Evolutionary conservation across 2,888 invertebrate genomes (phyloP), one percentile per base, ranked within the genome.

Genomic region (Sialis fuliginosa): DNA sequence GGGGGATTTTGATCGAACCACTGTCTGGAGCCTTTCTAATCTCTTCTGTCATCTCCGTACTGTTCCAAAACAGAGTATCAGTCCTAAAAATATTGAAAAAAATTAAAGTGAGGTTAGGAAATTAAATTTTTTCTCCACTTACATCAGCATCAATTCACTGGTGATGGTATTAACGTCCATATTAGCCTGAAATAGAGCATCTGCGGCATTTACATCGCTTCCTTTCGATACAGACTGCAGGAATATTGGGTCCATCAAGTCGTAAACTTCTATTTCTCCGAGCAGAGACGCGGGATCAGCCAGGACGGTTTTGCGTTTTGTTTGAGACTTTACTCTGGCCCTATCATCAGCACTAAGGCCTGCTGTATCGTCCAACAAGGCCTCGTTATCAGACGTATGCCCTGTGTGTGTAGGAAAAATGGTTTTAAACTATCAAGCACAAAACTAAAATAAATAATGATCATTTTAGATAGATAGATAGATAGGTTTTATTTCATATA

Each of bases 131-230:
- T 12, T n/a, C 1, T 10, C 4, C 6, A 43, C 40, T 45, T 57
- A 69, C 71, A 68, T 66, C 48, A 71, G 56, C 50, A 68, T 64
- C 32, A 70, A 60, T 6, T 62, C 63, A 6, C 67, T 52, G 2
- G 65, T 66, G 49, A 60, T 61, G 52, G 73, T 69, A 43, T 67
- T 61, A 9, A 75, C 68, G 1, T 72, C 71, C 6, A 77, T 54
- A 40, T 72, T 70, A 10, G 75, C 74, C 54, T 75, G 74, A 57
- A 77, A 72, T 0, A 76, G 66, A 52, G 75, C 62, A 57, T 74
- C 75, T 1, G 76, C 74, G 35, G 75, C 72, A 33, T 74, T 75
- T 46, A 75, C 74, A 51, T 76, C 75, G 1, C 76, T 76, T 0
- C 71, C 64, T 1, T 71, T 71, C 0, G 75, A 71, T 22, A 76